Evolutionary conservation across 2,113 vertebrate genomes (phyloP), one percentile per base, ranked within the genome.

Genomic region (Cyprinus carpio): DNA sequence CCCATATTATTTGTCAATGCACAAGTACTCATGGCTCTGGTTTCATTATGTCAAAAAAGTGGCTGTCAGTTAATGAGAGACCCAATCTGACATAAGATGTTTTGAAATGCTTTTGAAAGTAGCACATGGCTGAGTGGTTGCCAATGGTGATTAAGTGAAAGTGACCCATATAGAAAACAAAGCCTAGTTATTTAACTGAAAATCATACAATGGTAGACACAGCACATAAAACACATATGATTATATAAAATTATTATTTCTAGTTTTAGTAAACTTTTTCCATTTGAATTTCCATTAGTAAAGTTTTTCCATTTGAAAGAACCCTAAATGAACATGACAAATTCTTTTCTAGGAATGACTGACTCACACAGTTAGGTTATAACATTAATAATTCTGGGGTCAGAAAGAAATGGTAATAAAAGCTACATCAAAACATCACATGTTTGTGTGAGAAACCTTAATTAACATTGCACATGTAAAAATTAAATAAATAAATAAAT

Each of bases 131-230:
- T 83, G 72, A 80, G 64, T 37, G 67, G 74, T 86, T 86, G 76
- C 65, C 67, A 87, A 78, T 89, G 89, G 87, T 88, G 87, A 91
- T 82, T 84, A 56, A 90, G 72, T 84, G 83, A 91, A 91, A 84
- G 90, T 91, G 87, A 92, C 62, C 62, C 88, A 82, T 31, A 87
- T 88, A 86, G 46, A 86, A 77, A 85, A 72, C 74, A 77, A 87
- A 86, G 65, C 78, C 49, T 25, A 75, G 58, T 56, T 11, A 23
- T 90, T 86, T 86, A 51, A 62, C 75, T 40, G 87, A 75, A 87
- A 75, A 86, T 64, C 83, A 64, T 6, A 54, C 37, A 76, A 64
- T 23, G 54, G 23, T 43, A 27, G 37, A 77, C 18, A 40, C 25
- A 43, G 10, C 49, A 29, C n/a, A 5, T 27, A 51, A 76, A 10